Evolutionary conservation across 2,113 vertebrate species (phyloP), one percentile per base, ranked within the genome.

Genomic region (Onychostruthus taczanowskii): DNA sequence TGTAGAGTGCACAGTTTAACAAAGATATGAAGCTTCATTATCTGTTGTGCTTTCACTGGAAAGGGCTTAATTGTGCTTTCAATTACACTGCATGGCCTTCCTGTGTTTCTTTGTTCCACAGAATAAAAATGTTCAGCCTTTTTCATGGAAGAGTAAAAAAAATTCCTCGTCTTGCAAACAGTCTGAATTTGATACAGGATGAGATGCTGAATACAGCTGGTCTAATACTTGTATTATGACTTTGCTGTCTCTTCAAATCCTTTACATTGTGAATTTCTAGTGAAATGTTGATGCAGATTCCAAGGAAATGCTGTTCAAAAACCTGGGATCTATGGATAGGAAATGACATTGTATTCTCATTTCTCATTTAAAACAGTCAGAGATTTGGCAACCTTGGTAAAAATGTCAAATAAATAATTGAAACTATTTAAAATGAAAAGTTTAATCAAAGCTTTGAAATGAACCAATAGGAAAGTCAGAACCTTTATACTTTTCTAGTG

Each of bases 401-500:
- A 94, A 96, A 95, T 61, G 69, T 92, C 89, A 92, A 90, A 89
- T 79, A 91, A 84, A 87, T 90, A 79, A 49, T 30, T 61, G 73
- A 84, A 95, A 79, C 41, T 78, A 75, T 84, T 96, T 92, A 77
- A 94, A 95, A 92, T 75, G 55, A 89, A 81, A 78, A 53, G 35
- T 74, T 90, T 94, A 90, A 96, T 93, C 90, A 94, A 94, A 93
- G 52, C 56, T 95, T 93, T 92, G 76, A 90, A 96, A 88, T 78
- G 52, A 88, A 61, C 88, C 90, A 95, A 78, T 90, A 56, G 33
- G 85, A 79, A 93, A 94, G 46, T 89, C 72, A 87, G 85, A 96
- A 75, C n/a, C 26, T 90, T 91, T 92, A n/a, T 94, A 58, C 62
- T 94, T 46, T 69, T 59, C 58, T 88, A 44, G 33, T 80, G 59